Conservation (phyloP, 2,113 vertebrate genomes). For the Neodontobutis hainanensis region DNA sequence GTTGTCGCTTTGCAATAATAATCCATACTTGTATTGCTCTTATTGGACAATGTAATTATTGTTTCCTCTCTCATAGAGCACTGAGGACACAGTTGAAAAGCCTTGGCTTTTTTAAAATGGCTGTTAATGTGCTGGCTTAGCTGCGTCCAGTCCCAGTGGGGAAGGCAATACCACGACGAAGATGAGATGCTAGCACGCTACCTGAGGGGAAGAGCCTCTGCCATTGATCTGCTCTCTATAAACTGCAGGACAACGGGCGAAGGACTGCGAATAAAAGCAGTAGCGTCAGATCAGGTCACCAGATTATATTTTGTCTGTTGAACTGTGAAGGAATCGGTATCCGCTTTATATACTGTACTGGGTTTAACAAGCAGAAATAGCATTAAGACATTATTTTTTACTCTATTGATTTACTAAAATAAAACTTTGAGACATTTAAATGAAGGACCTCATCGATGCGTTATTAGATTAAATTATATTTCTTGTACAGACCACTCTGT, state of each 20-base stretch:
- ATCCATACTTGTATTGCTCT: slow-evolving; percentile 45
- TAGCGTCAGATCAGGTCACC: slow-evolving; percentile 50
- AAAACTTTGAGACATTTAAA: neutral
- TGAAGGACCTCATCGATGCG: neutral
- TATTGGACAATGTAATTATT: slow-evolving; percentile 49
- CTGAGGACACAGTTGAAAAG: slow-evolving; percentile 50
- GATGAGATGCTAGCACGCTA: slow-evolving; percentile 56
- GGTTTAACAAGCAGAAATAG: neutral
- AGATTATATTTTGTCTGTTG: slow-evolving; percentile 41
- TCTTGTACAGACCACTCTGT: neutral
- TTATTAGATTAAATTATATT: slow-evolving; percentile 19
- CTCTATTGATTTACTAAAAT: slow-evolving; percentile 19
- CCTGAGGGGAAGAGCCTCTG: slow-evolving; percentile 49
- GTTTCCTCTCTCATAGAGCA: slow-evolving; percentile 45
- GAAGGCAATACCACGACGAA: slow-evolving; percentile 58
- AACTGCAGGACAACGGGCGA: slow-evolving; percentile 47
- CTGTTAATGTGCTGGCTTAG: slow-evolving; percentile 65
- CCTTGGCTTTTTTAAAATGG: slow-evolving; percentile 42
- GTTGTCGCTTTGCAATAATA: slow-evolving; percentile 22
- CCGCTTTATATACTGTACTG: neutral
- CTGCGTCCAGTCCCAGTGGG: slow-evolving; percentile 57
- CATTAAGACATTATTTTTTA: slow-evolving; percentile 8
- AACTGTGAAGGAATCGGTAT: neutral
- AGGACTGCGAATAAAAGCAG: slow-evolving; percentile 19
- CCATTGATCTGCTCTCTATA: slow-evolving; percentile 61